These are phyloP conservation scores for Eubucco bourcierii DNA, from an alignment of 2,113 vertebrate genomes.

Conservation along the genomic window DNA sequence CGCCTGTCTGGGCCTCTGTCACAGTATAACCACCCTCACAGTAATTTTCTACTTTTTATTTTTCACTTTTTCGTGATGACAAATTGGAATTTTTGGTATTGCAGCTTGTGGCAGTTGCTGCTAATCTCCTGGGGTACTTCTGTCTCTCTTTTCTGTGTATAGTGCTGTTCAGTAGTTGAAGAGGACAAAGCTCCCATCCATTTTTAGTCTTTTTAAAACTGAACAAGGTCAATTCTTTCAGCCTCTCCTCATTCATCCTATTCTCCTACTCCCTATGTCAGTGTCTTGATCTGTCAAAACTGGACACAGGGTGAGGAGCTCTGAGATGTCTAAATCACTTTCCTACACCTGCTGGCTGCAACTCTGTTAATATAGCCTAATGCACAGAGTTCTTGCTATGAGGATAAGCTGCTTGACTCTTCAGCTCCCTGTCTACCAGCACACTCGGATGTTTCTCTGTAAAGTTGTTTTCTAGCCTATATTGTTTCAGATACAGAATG, in stretches of 20 bases:
- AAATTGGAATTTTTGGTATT: neutral
- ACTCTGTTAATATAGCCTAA: neutral
- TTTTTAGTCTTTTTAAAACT: neutral
- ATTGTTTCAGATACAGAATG: rapidly evolving
- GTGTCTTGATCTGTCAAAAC: neutral
- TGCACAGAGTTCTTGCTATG: rapidly evolving
- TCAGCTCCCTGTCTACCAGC: neutral
- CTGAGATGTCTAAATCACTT: neutral
- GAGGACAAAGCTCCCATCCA: neutral
- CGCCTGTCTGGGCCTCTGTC: neutral
- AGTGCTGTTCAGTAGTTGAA: neutral
- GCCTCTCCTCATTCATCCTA: no score
- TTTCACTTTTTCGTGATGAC: neutral
- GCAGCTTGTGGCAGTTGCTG: neutral
- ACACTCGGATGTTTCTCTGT: neutral
- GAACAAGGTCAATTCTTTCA: neutral
- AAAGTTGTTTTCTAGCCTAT: neutral
- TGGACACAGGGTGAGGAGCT: neutral
- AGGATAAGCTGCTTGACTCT: neutral
- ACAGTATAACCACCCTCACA: neutral
- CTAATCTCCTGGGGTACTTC: neutral
- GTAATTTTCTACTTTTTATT: no score
- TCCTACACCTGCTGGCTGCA: neutral
- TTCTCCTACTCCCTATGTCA: neutral
- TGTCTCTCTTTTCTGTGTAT: neutral